Evolutionary conservation across 2,113 vertebrate species (phyloP).

Genomic region (Urocolius indicus): DNA sequence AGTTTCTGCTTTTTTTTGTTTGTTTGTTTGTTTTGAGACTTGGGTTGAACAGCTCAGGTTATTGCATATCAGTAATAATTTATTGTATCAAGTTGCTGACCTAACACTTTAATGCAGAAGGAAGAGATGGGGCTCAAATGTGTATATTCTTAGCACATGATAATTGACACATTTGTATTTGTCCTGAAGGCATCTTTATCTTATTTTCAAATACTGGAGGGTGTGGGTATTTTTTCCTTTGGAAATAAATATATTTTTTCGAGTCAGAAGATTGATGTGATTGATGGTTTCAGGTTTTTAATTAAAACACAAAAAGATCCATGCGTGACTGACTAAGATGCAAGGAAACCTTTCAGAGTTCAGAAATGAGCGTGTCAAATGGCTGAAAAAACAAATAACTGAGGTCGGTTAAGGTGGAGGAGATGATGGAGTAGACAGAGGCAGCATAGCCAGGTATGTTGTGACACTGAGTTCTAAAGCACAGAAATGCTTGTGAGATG

Average conservation of each 20-base stretch:
- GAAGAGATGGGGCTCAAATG: background rate
- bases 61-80: conserved; percentile 17
- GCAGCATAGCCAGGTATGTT: background rate
- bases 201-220: background rate
- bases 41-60: background rate
- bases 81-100: background rate
- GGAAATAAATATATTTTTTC: background rate
- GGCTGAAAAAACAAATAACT: background rate
- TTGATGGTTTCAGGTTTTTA: conserved; percentile 24
- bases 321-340: conserved; percentile 8
- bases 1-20: background rate
- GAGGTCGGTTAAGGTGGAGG: background rate
- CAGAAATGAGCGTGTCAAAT: background rate
- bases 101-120: background rate
- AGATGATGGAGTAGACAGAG: background rate
- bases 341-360: conserved; percentile 26
- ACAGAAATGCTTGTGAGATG: background rate
- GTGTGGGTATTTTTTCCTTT: background rate
- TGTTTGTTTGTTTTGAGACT: background rate
- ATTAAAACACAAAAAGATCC: conserved; percentile 46
- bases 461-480: background rate
- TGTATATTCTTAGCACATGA: background rate
- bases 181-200: background rate
- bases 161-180: conserved; percentile 11
- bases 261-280: background rate